These are phyloP conservation scores for Platichthys flesus DNA, from an alignment of 2,113 vertebrate species.

Conservation along the genomic window DNA sequence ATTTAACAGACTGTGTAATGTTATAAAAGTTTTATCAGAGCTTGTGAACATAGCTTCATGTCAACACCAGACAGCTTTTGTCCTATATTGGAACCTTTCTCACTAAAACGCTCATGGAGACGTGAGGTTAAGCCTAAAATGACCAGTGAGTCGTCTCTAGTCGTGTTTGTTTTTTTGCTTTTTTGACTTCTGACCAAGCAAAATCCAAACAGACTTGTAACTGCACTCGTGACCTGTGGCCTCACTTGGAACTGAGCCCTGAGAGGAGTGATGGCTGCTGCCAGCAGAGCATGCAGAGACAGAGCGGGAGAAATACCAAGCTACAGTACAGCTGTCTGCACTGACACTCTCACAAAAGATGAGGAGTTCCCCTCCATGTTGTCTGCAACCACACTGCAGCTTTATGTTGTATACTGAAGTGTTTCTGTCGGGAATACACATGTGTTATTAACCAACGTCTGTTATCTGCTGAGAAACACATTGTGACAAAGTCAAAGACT, in stretches of 20 bases:
- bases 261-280: not conserved
- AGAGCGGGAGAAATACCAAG: not conserved
- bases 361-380: slow-evolving; percentile 36
- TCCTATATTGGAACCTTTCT: too few relatives aligned
- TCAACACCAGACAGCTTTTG: not conserved
- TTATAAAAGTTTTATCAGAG: not conserved
- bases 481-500: not conserved
- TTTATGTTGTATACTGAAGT: not conserved
- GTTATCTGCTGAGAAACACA: not conserved
- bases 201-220: not conserved
- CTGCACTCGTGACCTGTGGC: slow-evolving; percentile 13
- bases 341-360: not conserved
- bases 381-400: not conserved
- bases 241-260: slow-evolving; percentile 1
- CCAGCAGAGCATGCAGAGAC: slow-evolving; percentile 24
- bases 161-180: not conserved
- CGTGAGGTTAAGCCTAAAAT: not conserved
- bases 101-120: too few relatives aligned
- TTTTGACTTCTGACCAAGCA: slow-evolving; percentile 16
- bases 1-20: too few relatives aligned
- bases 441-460: not conserved
- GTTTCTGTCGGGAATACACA: not conserved
- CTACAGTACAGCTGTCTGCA: not conserved
- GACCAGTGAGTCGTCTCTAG: not conserved
- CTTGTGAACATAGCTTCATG: not conserved